phyloP scores from a whole-genome alignment of 2,888 invertebrate genomes.

The Heterodera filipjevi region DNA sequence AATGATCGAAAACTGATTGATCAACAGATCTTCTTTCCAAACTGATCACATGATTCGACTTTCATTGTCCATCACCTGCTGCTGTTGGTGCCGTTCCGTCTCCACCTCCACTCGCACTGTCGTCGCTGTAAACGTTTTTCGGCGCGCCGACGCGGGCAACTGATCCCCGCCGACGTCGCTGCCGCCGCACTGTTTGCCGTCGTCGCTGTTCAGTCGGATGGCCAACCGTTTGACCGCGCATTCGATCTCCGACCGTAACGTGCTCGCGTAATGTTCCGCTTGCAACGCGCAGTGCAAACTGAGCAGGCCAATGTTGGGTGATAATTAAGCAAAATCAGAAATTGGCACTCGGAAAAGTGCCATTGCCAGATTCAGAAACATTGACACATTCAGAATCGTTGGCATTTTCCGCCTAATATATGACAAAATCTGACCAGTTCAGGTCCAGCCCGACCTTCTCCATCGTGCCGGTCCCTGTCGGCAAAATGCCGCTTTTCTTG shows the following conservation, averaged over 20 bases:
- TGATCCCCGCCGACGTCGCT: background rate
- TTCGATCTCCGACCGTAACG: constrained; percentile 58
- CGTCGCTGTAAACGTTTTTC: constrained; percentile 24
- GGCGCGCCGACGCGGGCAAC: constrained; percentile 29
- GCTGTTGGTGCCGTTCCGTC: constrained; percentile 16
- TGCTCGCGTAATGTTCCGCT: constrained; percentile 39
- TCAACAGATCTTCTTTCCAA: background rate
- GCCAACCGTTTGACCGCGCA: constrained; percentile 60
- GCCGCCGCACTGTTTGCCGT: background rate
- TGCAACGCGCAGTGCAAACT: constrained; percentile 46
- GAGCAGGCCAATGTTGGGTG: background rate
- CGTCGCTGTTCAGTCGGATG: constrained; percentile 49
- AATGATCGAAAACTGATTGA: background rate
- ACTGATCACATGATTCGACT: background rate
- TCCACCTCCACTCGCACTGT: constrained; percentile 21
- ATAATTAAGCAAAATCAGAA: background rate
- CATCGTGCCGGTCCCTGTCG: background rate
- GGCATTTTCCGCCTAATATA: background rate
- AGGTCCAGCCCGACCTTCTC: constrained; percentile 9
- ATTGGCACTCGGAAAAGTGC: too few species aligned
- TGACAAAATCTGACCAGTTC: constrained; percentile 20
- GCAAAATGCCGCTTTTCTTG: constrained; percentile 15
- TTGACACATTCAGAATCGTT: background rate
- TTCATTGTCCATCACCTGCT: background rate
- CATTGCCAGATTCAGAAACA: too few species aligned